Conservation (phyloP, 1,140 invertebrate genomes). For the Drosophila quadrilineata region DNA sequence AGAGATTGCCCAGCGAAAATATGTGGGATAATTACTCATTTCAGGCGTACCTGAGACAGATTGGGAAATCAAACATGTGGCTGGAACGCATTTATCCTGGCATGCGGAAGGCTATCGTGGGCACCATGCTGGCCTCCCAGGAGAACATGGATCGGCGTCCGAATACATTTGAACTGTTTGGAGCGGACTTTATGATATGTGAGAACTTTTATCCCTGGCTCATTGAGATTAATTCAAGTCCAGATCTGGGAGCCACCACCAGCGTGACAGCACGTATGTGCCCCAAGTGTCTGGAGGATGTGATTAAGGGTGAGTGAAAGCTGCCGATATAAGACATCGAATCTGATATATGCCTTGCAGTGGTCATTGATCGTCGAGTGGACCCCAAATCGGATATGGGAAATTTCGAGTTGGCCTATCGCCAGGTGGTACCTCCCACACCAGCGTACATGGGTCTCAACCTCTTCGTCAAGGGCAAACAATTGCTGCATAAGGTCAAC, state of each 20-base stretch:
- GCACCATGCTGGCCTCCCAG: constrained; percentile 92
- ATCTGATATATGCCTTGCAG: constrained; percentile 81
- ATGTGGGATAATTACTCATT: constrained; percentile 94
- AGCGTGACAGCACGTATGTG: constrained; percentile 93
- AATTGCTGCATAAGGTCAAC: constrained; percentile 63
- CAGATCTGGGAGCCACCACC: constrained; percentile 93
- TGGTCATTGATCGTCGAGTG: constrained; percentile 91
- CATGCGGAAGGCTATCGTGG: constrained; percentile 93
- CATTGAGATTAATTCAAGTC: constrained; percentile 97
- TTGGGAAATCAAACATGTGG: constrained; percentile 89
- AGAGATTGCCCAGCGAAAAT: constrained; percentile 88
- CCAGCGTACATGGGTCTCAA: constrained; percentile 90
- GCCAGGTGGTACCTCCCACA: constrained; percentile 86
- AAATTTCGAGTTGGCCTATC: constrained; percentile 92
- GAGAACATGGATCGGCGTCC: constrained; percentile 92
- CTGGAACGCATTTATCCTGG: constrained; percentile 92
- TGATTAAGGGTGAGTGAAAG: constrained; percentile 90
- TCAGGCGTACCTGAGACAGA: constrained; percentile 87
- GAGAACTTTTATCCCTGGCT: constrained; percentile 95
- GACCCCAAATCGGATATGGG: constrained; percentile 92
- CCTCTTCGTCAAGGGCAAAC: constrained; percentile 77
- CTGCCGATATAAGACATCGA: background rate
- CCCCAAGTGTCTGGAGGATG: constrained; percentile 93
- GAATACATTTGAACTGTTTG: constrained; percentile 96
- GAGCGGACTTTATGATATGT: constrained; percentile 95